Evolutionary conservation across 2,113 vertebrate genomes (phyloP).

Genomic region (Macheiramphus alcinus): DNA sequence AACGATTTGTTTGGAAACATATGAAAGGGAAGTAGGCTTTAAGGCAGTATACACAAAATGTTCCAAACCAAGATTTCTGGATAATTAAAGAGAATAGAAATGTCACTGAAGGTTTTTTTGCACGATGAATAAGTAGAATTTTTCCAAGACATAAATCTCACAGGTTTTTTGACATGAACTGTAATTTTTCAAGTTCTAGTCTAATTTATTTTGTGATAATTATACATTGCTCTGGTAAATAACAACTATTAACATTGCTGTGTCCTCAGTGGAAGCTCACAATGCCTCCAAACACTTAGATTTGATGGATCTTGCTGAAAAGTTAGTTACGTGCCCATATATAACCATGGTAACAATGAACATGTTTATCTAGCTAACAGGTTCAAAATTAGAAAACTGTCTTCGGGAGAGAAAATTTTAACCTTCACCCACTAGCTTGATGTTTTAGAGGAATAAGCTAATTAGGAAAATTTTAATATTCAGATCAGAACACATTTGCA

Average conservation of each 20-base stretch:
- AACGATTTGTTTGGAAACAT: not conserved
- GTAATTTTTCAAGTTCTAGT: not conserved
- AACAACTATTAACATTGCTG: not conserved
- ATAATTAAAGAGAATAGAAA: not conserved
- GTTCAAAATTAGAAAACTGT: conserved; percentile 29
- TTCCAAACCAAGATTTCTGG: not conserved
- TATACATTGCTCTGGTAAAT: conserved; percentile 18
- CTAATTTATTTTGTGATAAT: conserved; percentile 24
- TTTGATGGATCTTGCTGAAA: not conserved
- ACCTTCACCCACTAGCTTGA: not conserved
- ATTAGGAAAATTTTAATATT: not conserved
- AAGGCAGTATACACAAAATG: not conserved
- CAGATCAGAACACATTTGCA: not conserved
- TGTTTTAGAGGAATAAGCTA: not conserved
- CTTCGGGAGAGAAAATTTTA: not conserved
- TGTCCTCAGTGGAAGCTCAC: not conserved
- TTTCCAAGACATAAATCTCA: conserved; percentile 21
- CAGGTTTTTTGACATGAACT: not conserved
- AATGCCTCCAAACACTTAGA: not conserved
- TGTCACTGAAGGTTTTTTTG: not conserved
- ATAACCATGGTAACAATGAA: conserved; percentile 24
- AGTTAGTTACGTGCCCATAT: not conserved
- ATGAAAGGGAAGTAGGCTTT: not conserved
- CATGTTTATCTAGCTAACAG: not conserved
- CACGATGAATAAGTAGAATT: not conserved